phyloP scores from a whole-genome alignment of 2,888 invertebrate genomes.

The Drosophila ustulata region DNA sequence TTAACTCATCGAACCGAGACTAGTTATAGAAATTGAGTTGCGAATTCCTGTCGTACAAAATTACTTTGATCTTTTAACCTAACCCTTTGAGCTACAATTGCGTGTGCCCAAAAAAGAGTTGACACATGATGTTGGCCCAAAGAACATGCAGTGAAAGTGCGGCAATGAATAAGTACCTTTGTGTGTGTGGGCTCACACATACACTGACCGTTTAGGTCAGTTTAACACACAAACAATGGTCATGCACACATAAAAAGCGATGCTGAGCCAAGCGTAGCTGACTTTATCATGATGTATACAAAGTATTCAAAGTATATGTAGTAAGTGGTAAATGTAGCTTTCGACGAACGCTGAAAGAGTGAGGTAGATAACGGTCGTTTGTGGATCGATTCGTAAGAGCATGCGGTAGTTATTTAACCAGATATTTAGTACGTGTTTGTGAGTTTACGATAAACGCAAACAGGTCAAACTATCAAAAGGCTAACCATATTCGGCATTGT shows the following conservation, averaged over 20 bases:
- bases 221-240: constrained; percentile 34
- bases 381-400: constrained; percentile 6
- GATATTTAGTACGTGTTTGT: constrained; percentile 11
- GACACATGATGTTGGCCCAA: constrained; percentile 4
- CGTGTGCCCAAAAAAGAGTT: background rate
- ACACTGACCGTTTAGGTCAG: constrained; percentile 26
- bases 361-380: constrained; percentile 17
- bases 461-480: constrained; percentile 4
- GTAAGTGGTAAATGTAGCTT: constrained; percentile 18
- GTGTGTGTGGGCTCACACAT: constrained; percentile 2
- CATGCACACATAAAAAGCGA: constrained; percentile 11
- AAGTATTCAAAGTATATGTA: constrained; percentile 3
- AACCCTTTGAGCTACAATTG: background rate
- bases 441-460: background rate
- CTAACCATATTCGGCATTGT: background rate
- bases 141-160: constrained; percentile 32
- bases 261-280: constrained; percentile 23
- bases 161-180: background rate
- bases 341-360: constrained; percentile 20
- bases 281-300: constrained; percentile 22
- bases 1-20: background rate
- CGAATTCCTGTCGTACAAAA: background rate
- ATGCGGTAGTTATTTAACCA: constrained; percentile 9
- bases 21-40: background rate
- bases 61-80: background rate